Base-by-base conservation (phyloP, 2,113 vertebrate species). In the Dasypus novemcinctus region DNA sequence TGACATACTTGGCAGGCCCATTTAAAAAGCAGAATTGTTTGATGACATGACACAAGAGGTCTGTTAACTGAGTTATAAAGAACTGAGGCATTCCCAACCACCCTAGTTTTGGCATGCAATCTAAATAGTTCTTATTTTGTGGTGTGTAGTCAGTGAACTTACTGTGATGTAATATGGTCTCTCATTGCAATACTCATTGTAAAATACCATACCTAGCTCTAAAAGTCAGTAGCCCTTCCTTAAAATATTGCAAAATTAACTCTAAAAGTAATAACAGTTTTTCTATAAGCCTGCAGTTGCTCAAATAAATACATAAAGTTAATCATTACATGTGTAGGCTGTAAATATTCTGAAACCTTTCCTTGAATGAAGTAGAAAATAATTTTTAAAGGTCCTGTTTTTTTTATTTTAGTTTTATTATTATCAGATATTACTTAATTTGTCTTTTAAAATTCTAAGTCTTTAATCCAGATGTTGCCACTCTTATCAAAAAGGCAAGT, bases 1-100 rank as follows among this genome's bases (percentile, higher is more conserved):
- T 98, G 98, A 98, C 97, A 95, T 97, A 97, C 93, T 98, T 97
- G 98, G 97, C 98, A 98, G 97, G 85, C 97, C 95, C 66, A 23
- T 93, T 97, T 96, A 82, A 96, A 97, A 97, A 98, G 94, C 69
- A 97, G 93, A 96, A 96, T 91, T 92, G 96, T 98, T 98, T 97
- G 97, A 97, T 98, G 95, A 96, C 96, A 93, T 98, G 97, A 98
- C 97, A 98, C 96, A 95, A 97, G 96, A 97, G 95, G 84, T 96
- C 92, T 98, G 96, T 94, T 97, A 98, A 97, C 93, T 96, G 85
- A 98, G 90, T 98, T 97, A 97, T 27, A 96, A 97, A 97, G 95
- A 97, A 94, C 95, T 95, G 89, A 98, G 96, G 94, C 94, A 96
- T 97, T 98, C 96, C 96, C 97, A 98, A 89, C 94, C 97, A 97